phyloP scores from a whole-genome alignment of 2,888 invertebrate genomes.

The Pandemis corylana region DNA sequence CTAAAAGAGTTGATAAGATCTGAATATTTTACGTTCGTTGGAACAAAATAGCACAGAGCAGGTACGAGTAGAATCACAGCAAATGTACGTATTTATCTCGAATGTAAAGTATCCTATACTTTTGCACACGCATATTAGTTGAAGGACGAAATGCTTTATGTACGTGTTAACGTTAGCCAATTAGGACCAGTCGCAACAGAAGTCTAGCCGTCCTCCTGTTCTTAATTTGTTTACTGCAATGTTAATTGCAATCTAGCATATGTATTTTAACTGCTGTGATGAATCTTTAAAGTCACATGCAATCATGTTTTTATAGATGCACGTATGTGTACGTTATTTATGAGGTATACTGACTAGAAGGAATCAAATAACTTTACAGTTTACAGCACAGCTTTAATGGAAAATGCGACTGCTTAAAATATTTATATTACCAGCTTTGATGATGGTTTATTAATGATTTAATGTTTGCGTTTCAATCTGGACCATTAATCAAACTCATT shows the following conservation, averaged over 20 bases:
- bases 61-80: background rate
- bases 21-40: too few relatives aligned
- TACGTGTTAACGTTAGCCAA: background rate
- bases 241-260: constrained; percentile 11
- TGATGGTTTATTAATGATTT: background rate
- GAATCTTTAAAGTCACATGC: constrained; percentile 19
- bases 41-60: too few relatives aligned
- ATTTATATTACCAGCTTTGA: background rate
- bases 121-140: background rate
- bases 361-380: background rate
- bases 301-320: constrained; percentile 16
- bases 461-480: background rate
- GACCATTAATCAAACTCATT: background rate
- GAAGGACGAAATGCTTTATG: background rate
- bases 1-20: too few relatives aligned
- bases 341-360: background rate
- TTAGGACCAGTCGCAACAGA: too few relatives aligned
- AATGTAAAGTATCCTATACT: background rate
- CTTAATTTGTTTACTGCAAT: background rate
- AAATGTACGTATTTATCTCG: background rate
- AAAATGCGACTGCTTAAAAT: background rate
- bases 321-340: background rate
- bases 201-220: constrained; percentile 3
- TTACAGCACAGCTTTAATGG: background rate
- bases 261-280: constrained; percentile 20